phyloP scores from a whole-genome alignment of 2,113 vertebrate genomes.

The Chaetura pelagica region DNA sequence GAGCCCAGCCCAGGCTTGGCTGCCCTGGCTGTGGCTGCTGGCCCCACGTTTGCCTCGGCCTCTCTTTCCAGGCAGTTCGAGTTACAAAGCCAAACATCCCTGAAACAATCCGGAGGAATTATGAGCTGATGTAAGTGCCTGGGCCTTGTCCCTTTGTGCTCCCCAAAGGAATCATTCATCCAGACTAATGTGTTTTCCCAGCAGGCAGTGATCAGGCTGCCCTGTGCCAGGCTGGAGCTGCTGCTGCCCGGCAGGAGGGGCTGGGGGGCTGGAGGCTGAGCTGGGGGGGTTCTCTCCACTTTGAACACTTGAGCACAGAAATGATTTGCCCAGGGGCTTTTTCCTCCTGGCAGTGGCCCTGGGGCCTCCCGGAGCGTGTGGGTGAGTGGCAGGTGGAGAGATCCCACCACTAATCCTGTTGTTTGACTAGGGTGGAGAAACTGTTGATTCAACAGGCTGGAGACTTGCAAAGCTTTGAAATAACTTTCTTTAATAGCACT shows the following conservation, averaged over 20 bases:
- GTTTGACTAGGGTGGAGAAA: slow-evolving; percentile 23
- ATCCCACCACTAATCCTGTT: slow-evolving; percentile 39
- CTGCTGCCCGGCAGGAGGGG: background rate
- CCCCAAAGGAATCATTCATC: background rate
- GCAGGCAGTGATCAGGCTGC: background rate
- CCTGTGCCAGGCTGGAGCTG: background rate
- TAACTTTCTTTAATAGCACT: slow-evolving; percentile 49
- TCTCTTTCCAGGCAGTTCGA: slow-evolving; percentile 86
- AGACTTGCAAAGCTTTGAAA: slow-evolving; percentile 26
- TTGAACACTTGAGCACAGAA: background rate
- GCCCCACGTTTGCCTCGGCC: background rate
- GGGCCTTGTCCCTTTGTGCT: background rate
- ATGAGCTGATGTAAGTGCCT: slow-evolving; percentile 94
- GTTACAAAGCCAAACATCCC: slow-evolving; percentile 98
- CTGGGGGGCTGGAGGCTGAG: background rate
- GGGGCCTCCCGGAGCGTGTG: background rate
- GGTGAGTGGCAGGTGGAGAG: slow-evolving; percentile 5
- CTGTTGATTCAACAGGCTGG: slow-evolving; percentile 55
- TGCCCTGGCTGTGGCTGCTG: background rate
- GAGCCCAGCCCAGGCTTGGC: background rate
- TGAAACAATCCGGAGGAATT: slow-evolving; percentile 95
- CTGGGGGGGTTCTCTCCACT: too few species aligned
- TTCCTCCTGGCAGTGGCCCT: background rate
- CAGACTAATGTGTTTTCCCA: background rate
- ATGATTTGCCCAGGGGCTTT: background rate